These are phyloP conservation scores for Vimba vimba DNA, from an alignment of 2,113 vertebrate species.

Conservation along the genomic window DNA sequence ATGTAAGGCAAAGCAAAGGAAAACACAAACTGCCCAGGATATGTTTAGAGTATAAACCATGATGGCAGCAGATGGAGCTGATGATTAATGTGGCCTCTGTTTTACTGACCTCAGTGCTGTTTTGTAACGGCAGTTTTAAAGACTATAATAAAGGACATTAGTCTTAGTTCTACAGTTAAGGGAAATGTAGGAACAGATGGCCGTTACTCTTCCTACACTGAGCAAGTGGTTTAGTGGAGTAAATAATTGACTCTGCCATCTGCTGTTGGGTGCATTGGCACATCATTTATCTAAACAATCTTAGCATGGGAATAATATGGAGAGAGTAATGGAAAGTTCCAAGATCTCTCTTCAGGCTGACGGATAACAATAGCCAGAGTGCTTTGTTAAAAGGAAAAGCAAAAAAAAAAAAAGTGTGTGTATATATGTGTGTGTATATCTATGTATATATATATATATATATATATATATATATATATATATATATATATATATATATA, in stretches of 20 bases:
- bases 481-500: too few species aligned
- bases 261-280: slow-evolving; percentile 47
- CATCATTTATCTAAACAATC: slow-evolving; percentile 18
- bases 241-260: slow-evolving; percentile 59
- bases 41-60: not conserved
- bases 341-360: not conserved
- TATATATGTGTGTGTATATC: too few species aligned
- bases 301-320: slow-evolving; percentile 8
- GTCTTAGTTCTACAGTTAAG: slow-evolving; percentile 19
- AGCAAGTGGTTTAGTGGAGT: slow-evolving; percentile 37
- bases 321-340: slow-evolving; percentile 43
- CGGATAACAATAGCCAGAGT: not conserved
- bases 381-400: not conserved
- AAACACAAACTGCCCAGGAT: not conserved
- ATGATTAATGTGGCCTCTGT: not conserved
- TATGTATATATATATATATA: too few species aligned
- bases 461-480: too few species aligned
- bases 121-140: not conserved
- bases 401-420: too few species aligned
- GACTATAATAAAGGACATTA: not conserved
- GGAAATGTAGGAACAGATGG: slow-evolving; percentile 37
- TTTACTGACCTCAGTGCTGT: not conserved
- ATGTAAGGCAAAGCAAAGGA: not conserved
- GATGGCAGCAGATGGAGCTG: slow-evolving; percentile 14
- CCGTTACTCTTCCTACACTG: slow-evolving; percentile 17